A percentile compares a stretch with the other conserved stretches of the same genome.
These are phyloP conservation scores for Pterocles gutturalis DNA, from an alignment of 2,113 vertebrate genomes.

Conservation along the genomic window DNA sequence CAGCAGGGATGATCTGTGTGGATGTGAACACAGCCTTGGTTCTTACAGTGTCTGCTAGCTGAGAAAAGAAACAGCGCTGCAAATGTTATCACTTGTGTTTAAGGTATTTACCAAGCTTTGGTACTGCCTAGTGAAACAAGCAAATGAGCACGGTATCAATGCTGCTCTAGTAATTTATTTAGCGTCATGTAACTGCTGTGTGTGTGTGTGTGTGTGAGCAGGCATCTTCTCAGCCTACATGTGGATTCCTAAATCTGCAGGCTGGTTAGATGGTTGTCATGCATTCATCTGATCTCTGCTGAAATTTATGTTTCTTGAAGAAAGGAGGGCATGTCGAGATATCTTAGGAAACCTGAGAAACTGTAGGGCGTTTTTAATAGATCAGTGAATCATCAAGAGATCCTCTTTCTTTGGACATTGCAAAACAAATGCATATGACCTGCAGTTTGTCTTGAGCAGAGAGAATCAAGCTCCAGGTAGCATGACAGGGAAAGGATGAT, in stretches of 20 bases:
- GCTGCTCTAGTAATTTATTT: constrained; percentile 10
- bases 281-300: constrained; percentile 81
- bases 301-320: constrained; percentile 50
- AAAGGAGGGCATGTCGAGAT: constrained; percentile 31
- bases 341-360: background rate
- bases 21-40: background rate
- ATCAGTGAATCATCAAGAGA: background rate
- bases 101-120: background rate
- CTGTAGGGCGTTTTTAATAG: background rate
- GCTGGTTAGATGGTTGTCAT: constrained; percentile 99
- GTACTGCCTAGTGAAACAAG: background rate
- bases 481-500: background rate
- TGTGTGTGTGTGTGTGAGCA: constrained; percentile 85
- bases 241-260: constrained; percentile 96
- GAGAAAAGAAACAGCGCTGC: background rate
- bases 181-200: constrained; percentile 19
- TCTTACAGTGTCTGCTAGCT: background rate
- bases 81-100: background rate
- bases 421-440: background rate
- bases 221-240: constrained; percentile 97
- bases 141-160: background rate
- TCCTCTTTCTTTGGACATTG: background rate
- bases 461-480: background rate
- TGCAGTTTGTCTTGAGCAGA: background rate
- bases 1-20: background rate